Evolutionary conservation across 2,797 vertebrate species (phyloP).

Genomic region (Argya squamiceps): DNA sequence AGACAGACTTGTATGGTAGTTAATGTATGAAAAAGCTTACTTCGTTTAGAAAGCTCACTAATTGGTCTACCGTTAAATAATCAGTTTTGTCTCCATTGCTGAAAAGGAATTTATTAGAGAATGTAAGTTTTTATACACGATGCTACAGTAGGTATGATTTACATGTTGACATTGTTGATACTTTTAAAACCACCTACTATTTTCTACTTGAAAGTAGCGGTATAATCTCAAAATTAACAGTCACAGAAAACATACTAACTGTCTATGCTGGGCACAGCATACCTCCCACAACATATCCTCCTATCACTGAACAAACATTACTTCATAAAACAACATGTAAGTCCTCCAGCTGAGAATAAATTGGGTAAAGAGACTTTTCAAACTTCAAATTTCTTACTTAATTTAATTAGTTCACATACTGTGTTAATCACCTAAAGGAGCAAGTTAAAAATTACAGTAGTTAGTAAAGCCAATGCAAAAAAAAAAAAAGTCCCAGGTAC

Average conservation of each 20-base stretch:
- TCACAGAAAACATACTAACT: conserved; percentile 23
- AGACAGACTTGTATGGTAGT: conserved; percentile 88
- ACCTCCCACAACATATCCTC: background rate
- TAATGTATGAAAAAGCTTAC: conserved; percentile 99
- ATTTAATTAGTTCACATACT: conserved; percentile 80
- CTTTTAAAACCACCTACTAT: conserved; percentile 50
- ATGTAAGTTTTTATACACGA: conserved; percentile 82
- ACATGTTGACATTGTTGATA: conserved; percentile 79
- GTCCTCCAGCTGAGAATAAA: conserved; percentile 73
- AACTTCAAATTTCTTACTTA: conserved; percentile 51
- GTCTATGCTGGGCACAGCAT: background rate
- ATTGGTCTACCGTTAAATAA: conserved; percentile 99
- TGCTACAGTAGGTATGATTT: conserved; percentile 80
- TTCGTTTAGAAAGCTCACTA: conserved; percentile 99
- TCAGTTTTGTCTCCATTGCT: conserved; percentile 99
- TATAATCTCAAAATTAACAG: conserved; percentile 48
- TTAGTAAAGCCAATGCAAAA: conserved; percentile 89
- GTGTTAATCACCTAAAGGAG: conserved; percentile 84
- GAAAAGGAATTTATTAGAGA: conserved; percentile 98
- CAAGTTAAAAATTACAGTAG: conserved; percentile 85
- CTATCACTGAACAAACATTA: background rate
- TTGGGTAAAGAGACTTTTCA: conserved; percentile 53
- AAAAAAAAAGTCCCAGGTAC: conserved; percentile 56
- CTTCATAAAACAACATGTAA: conserved; percentile 76
- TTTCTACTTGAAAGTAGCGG: conserved; percentile 53